phyloP scores from a whole-genome alignment of 1,140 invertebrate species.

The Diabrotica virgifera region DNA sequence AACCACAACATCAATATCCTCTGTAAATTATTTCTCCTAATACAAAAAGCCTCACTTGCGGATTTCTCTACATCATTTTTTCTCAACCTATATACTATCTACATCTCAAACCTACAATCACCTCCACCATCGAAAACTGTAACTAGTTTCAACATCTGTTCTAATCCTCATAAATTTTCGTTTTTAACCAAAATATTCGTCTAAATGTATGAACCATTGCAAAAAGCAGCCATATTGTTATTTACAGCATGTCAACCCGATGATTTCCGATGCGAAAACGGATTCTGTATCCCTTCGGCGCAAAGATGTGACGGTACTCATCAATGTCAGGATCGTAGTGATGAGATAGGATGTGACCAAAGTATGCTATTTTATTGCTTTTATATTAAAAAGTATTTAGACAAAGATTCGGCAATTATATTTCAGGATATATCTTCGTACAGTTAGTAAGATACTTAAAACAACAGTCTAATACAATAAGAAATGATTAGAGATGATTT shows the following conservation, averaged over 20 bases:
- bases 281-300: slow-evolving; percentile 65
- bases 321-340: slow-evolving; percentile 72
- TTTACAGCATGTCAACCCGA: slow-evolving; percentile 58
- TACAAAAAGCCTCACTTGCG: no score
- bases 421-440: no score
- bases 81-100: no score
- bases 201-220: neutral
- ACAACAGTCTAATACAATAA: no score
- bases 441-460: no score
- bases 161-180: slow-evolving; percentile 22
- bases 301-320: slow-evolving; percentile 71
- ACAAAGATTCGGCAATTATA: neutral
- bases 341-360: slow-evolving; percentile 55
- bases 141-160: slow-evolving; percentile 6
- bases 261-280: slow-evolving; percentile 58
- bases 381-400: neutral
- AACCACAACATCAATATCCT: no score
- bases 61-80: no score
- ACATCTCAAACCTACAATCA: neutral
- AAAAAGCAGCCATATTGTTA: slow-evolving; percentile 18
- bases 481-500: no score
- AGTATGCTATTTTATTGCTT: slow-evolving; percentile 25
- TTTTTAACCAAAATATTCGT: slow-evolving; percentile 25
- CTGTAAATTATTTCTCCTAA: no score
- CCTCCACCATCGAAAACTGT: slow-evolving; percentile 1